Conservation (phyloP, 2,113 vertebrate genomes). For the Toxostoma redivivum region DNA sequence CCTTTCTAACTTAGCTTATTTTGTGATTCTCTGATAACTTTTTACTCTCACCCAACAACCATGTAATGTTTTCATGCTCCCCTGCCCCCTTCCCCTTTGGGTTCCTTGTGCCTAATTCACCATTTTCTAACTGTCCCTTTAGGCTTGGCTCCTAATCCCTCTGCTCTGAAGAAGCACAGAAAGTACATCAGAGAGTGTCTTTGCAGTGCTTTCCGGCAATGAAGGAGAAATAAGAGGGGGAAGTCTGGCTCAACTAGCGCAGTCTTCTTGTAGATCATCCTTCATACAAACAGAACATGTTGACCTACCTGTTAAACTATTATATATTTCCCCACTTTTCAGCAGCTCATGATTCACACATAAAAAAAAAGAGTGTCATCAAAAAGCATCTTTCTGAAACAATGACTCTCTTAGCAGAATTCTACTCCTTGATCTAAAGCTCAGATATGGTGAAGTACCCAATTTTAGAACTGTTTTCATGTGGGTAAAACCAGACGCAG, state of each 20-base stretch:
- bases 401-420: neutral
- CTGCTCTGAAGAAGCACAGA: neutral
- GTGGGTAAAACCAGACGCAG: neutral
- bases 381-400: neutral
- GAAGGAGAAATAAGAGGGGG: neutral
- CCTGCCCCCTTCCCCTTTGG: accelerated
- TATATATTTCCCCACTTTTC: neutral
- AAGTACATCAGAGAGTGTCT: neutral
- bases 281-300: neutral
- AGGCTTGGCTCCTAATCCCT: neutral
- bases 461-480: neutral
- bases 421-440: neutral
- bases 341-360: neutral
- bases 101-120: neutral
- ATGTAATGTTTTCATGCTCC: neutral
- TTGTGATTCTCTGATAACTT: neutral
- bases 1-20: neutral
- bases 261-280: neutral
- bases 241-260: neutral
- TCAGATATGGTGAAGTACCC: neutral
- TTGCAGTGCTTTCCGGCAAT: neutral
- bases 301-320: neutral
- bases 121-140: neutral
- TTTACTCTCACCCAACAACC: neutral
- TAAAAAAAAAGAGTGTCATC: neutral